These are phyloP conservation scores for Temnothorax longispinosus DNA, from an alignment of 1,140 invertebrate species.

Conservation along the genomic window DNA sequence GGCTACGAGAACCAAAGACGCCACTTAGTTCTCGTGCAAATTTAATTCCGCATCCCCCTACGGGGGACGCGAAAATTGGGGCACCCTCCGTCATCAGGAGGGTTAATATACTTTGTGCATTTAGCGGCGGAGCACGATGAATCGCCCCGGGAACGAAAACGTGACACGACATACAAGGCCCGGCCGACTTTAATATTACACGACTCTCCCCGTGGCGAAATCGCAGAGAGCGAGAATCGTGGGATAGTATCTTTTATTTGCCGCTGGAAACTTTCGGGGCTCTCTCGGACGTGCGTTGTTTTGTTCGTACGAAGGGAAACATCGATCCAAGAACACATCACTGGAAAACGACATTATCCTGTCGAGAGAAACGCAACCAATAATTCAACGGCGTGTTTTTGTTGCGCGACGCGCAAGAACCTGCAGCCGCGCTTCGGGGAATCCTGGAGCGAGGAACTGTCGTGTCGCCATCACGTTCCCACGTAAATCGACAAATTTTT, in stretches of 20 bases:
- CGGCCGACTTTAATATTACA: conserved; percentile 31
- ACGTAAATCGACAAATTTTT: conserved; percentile 47
- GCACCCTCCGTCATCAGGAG: conserved; percentile 43
- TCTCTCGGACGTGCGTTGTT: conserved; percentile 9
- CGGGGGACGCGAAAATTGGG: conserved; percentile 66
- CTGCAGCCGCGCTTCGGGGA: neutral
- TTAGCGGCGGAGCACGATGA: conserved; percentile 39
- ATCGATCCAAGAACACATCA: conserved; percentile 44
- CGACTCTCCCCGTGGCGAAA: neutral
- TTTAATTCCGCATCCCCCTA: conserved; percentile 69
- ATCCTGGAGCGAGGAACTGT: conserved; percentile 27
- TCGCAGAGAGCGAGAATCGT: conserved; percentile 3
- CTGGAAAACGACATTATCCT: conserved; percentile 49
- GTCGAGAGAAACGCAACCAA: conserved; percentile 50
- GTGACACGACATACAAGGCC: conserved; percentile 6
- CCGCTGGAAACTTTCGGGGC: neutral
- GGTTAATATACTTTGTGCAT: conserved; percentile 57
- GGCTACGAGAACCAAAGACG: conserved; percentile 67
- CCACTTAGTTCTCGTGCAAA: conserved; percentile 76
- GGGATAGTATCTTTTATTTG: neutral
- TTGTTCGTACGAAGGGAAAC: conserved; percentile 16
- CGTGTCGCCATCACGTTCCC: conserved; percentile 30
- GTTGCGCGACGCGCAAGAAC: conserved; percentile 36
- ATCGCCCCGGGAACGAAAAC: conserved; percentile 63
- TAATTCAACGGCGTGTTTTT: conserved; percentile 48